These are phyloP conservation scores for Thamnophis sirtalis DNA, from an alignment of 2,113 vertebrate species.

Conservation along the genomic window DNA sequence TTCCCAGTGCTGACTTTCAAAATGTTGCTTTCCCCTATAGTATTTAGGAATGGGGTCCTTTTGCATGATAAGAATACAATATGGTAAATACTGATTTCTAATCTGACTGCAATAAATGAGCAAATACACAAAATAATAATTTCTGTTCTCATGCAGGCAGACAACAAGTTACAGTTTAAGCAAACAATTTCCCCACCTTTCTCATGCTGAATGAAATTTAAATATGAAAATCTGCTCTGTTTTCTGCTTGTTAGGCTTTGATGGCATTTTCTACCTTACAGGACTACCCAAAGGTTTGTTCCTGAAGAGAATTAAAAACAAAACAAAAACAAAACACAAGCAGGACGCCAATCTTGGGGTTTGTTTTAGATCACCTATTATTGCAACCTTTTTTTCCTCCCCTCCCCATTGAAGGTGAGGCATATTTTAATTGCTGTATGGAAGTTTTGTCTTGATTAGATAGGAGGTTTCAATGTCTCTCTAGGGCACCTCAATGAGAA, in stretches of 20 bases:
- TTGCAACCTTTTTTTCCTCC: conserved; percentile 49
- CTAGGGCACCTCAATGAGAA: conserved; percentile 22
- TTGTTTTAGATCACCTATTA: conserved; percentile 51
- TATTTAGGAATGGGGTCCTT: conserved; percentile 24
- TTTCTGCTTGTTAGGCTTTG: conserved; percentile 58
- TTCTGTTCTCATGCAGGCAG: conserved; percentile 54
- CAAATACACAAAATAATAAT: conserved; percentile 29
- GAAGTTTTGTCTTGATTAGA: conserved; percentile 64
- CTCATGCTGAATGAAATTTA: conserved; percentile 62
- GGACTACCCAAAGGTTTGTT: conserved; percentile 15
- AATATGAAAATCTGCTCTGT: conserved; percentile 50
- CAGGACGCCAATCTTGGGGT: conserved; percentile 6
- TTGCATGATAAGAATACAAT: conserved; percentile 60
- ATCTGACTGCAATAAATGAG: conserved; percentile 59
- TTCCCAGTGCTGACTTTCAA: conserved; percentile 23
- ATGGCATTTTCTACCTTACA: conserved; percentile 5
- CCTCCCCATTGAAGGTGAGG: conserved; percentile 52
- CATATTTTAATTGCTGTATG: conserved; percentile 54
- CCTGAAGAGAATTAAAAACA: not conserved
- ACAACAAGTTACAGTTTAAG: conserved; percentile 56
- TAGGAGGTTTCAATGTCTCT: conserved; percentile 31
- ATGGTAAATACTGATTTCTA: conserved; percentile 49
- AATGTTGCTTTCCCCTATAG: conserved; percentile 21
- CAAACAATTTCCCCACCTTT: conserved; percentile 50
- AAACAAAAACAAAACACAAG: not conserved